These are phyloP conservation scores for Lordiphosa collinella DNA, from an alignment of 1,140 invertebrate species.

Conservation along the genomic window DNA sequence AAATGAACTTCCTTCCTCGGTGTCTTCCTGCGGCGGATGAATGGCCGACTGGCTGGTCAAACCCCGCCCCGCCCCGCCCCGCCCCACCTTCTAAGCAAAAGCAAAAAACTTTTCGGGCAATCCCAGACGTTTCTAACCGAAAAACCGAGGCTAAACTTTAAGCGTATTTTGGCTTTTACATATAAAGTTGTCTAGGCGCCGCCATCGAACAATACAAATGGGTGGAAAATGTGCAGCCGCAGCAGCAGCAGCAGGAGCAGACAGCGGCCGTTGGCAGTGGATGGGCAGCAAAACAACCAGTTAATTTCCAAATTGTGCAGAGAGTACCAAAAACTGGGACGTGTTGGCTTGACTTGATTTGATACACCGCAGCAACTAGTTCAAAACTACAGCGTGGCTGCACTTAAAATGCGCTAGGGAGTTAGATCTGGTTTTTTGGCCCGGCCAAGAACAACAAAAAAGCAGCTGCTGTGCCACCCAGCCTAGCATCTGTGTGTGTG, in stretches of 20 bases:
- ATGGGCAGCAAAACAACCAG: slow-evolving; percentile 57
- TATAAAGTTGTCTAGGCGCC: slow-evolving; percentile 37
- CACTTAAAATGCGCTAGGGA: slow-evolving; percentile 25
- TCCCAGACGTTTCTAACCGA: slow-evolving; percentile 28
- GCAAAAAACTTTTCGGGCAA: neutral
- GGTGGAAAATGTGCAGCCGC: slow-evolving; percentile 5
- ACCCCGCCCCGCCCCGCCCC: neutral
- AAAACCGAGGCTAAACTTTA: slow-evolving; percentile 46
- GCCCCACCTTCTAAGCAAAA: neutral
- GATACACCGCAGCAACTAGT: slow-evolving; percentile 32
- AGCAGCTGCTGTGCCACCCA: slow-evolving; percentile 3
- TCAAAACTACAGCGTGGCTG: slow-evolving; percentile 26
- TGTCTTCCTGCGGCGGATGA: slow-evolving; percentile 53
- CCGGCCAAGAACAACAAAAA: slow-evolving; percentile 22
- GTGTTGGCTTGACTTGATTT: slow-evolving; percentile 39
- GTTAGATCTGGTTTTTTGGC: slow-evolving; percentile 2
- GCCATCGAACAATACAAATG: slow-evolving; percentile 63
- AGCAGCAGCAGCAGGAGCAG: slow-evolving; percentile 22
- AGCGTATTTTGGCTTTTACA: slow-evolving; percentile 53
- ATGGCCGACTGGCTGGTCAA: slow-evolving; percentile 28
- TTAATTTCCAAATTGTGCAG: slow-evolving; percentile 63
- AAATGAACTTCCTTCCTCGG: slow-evolving; percentile 65
- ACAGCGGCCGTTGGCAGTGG: slow-evolving; percentile 19
- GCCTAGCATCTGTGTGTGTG: slow-evolving; percentile 18
- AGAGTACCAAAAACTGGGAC: slow-evolving; percentile 48